phyloP scores from a whole-genome alignment of 2,797 vertebrate genomes.

The Aldrovandia affinis region DNA sequence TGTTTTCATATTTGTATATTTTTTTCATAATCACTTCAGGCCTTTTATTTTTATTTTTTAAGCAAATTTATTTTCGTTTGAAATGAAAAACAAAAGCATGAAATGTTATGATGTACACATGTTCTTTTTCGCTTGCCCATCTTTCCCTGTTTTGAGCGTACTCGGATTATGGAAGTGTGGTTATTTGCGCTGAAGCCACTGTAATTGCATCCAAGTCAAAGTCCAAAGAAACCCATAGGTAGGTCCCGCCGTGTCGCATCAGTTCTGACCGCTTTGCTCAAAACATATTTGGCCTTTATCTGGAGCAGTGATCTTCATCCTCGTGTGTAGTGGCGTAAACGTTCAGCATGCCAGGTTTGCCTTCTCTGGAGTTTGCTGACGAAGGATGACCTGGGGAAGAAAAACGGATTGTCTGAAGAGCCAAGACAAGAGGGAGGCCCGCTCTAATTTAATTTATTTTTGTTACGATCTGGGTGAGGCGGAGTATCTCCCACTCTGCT shows the following conservation, averaged over 20 bases:
- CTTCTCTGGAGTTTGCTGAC: not conserved
- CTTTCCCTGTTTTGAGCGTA: not conserved
- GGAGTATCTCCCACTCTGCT: not conserved
- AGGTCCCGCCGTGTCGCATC: not conserved
- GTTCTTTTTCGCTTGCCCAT: not conserved
- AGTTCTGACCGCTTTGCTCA: not conserved
- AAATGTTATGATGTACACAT: not conserved
- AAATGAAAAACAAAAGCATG: not conserved
- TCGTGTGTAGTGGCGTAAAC: not conserved
- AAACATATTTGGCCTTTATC: not conserved
- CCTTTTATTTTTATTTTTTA: too few relatives aligned
- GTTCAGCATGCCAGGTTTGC: not conserved
- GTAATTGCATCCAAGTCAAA: not conserved
- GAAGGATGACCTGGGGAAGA: not conserved
- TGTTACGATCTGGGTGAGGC: not conserved
- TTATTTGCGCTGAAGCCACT: not conserved
- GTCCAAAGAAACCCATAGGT: too few relatives aligned
- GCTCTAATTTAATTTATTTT: slow-evolving; percentile 2
- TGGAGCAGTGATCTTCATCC: not conserved
- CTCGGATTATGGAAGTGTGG: not conserved
- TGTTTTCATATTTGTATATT: not conserved
- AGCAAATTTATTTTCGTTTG: not conserved
- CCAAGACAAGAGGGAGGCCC: not conserved
- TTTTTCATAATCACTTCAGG: slow-evolving; percentile 8
- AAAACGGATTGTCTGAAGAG: not conserved